Evolutionary conservation across 2,113 vertebrate genomes (phyloP), one percentile per base, ranked within the genome.

Genomic region (Chaetops frenatus): DNA sequence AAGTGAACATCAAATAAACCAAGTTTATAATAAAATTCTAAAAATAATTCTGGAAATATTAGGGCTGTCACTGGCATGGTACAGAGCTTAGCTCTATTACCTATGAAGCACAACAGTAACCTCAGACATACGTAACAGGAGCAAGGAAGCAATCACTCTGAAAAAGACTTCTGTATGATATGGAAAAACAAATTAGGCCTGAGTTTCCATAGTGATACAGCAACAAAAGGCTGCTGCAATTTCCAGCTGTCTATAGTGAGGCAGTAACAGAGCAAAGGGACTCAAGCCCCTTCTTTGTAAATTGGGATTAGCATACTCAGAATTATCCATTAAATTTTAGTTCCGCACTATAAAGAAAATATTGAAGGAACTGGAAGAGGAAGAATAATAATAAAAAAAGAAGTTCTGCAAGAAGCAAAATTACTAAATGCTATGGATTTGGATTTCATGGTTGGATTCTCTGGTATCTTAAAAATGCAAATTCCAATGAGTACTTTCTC

Each of bases 121-220:
- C 65, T 72, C 80, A 94, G 61, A 82, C 62, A 67, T 20, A 91
- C 2, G 1, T 76, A 94, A 76, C 54, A 69, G 62, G n/a, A 91
- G 77, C 81, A 94, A 92, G 84, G 91, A 95, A 95, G 91, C 78
- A 95, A 91, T 91, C 91, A 92, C 50, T 96, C 89, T 86, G 87
- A 87, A 88, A 86, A 79, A 90, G 84, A 85, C 73, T 85, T 88
- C 61, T 38, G 50, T 79, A 79, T 44, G 84, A 91, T 53, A 73
- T 66, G 19, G 38, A 91, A 94, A 87, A 96, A 92, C 89, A 95
- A 91, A 97, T 94, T 82, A 94, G 95, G 74, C 66, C 80, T 28
- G 87, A 76, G 95, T 95, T 95, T 96, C 95, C 95, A 97, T 93
- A 96, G 94, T 47, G 81, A 96, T 70, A 70, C 20, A 93, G 81